phyloP scores from a whole-genome alignment of 2,113 vertebrate species.

The Rhizomys pruinosus region DNA sequence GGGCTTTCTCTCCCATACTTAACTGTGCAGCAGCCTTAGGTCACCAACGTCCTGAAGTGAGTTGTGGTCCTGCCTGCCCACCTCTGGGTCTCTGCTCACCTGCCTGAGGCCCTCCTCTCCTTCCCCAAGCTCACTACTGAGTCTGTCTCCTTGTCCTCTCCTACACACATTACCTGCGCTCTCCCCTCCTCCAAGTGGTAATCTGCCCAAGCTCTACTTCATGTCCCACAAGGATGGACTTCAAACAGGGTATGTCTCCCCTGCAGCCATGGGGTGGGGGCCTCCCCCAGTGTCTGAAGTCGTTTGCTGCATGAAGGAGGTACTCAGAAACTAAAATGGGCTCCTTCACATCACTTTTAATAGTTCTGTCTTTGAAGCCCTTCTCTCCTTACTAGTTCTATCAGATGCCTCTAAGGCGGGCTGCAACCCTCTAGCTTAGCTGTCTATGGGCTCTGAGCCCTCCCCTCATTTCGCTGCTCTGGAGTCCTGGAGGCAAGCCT shows the following conservation, averaged over 20 bases:
- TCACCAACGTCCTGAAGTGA: neutral
- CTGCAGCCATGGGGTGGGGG: no score
- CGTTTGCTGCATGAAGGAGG: neutral
- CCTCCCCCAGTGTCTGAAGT: neutral
- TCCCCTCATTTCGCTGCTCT: neutral
- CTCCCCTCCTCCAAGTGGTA: neutral
- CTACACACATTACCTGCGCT: accelerated
- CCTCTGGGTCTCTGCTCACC: neutral
- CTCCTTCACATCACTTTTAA: neutral
- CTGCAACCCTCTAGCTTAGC: accelerated
- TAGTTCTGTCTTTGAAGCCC: neutral
- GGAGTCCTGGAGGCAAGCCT: neutral
- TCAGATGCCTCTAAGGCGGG: accelerated
- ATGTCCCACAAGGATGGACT: no score
- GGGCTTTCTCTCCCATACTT: no score
- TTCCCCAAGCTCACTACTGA: neutral
- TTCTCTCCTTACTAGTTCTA: accelerated
- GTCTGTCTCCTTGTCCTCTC: neutral
- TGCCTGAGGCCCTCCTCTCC: neutral
- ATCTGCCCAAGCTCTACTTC: neutral
- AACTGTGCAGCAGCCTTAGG: no score
- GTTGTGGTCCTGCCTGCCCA: accelerated
- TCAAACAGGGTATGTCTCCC: no score
- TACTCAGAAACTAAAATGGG: neutral
- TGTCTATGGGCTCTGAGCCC: neutral